Evolutionary conservation across 2,888 invertebrate species (phyloP), one percentile per base, ranked within the genome.

Genomic region (Mallateleia sp.): DNA sequence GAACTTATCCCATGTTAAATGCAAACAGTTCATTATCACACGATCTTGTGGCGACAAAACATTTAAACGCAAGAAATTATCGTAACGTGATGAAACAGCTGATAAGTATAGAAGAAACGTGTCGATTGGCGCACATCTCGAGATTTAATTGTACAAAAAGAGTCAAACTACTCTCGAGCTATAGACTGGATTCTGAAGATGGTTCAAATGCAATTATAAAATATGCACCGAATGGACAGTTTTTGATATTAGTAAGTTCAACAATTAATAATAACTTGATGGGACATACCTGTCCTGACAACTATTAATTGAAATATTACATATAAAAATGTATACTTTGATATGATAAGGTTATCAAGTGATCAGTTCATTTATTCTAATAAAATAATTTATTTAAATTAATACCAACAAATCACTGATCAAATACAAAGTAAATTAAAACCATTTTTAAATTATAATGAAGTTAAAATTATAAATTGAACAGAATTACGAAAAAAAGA

Each of bases 11-110:
- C 9, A 58, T 45, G 56, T 28, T 85, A 11, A 62, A 18, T 3
- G 58, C 15, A 24, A 7, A 69, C 5, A 69, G 34, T 56, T 45
- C 47, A 28, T 56, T 85, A 11, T 75, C 74, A 4, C 20, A 69
- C 7, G 85, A 79, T 34, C 50, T 85, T 9, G 69, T 82, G 0
- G 64, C 50, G 20, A 38, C 72, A n/a, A 47, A 75, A 9, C 18
- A 45, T 9, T 25, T 85, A 8, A 75, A 74, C 22, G 1, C 22
- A 42, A 80, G 11, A 67, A 80, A 69, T 66, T 85, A 85, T 28
- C 62, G 79, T 6, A 85, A 69, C 45, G 79, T 85, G 11, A 75
- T 85, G 85, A 85, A 85, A 11, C 85, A 85, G 42, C 11, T 85
- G 20, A 80, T 85, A 38, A 62, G 79, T 18, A 22, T 85, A 34